These are phyloP conservation scores for Nephila pilipes DNA, from an alignment of 1,140 invertebrate genomes.

Conservation along the genomic window DNA sequence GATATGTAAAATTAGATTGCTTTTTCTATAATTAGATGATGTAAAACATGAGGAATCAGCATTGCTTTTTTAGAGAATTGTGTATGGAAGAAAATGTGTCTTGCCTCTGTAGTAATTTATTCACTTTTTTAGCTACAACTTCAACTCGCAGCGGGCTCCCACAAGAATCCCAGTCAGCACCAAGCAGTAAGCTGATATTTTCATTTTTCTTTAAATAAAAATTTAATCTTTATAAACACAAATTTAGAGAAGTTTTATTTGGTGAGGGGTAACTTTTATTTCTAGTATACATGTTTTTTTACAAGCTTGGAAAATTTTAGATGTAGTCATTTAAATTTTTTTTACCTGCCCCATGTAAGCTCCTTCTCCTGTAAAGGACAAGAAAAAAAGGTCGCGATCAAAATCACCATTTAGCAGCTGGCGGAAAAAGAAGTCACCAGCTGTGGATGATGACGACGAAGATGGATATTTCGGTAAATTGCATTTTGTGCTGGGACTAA, in stretches of 20 bases:
- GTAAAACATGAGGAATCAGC: too few relatives aligned
- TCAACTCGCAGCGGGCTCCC: constrained; percentile 56
- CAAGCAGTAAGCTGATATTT: constrained; percentile 77
- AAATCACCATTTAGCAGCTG: constrained; percentile 95
- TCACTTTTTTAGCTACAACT: constrained; percentile 63
- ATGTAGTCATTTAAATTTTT: constrained; percentile 28
- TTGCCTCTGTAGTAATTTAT: not conserved
- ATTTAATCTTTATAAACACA: not conserved
- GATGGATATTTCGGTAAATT: constrained; percentile 75
- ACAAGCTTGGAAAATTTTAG: not conserved
- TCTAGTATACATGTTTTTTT: not conserved
- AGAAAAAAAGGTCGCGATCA: constrained; percentile 86
- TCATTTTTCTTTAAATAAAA: not conserved
- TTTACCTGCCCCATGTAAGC: constrained; percentile 74
- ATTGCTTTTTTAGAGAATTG: too few relatives aligned
- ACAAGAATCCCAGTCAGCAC: constrained; percentile 78
- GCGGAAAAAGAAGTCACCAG: constrained; percentile 85
- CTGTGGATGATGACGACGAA: constrained; percentile 64
- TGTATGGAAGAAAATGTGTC: too few relatives aligned
- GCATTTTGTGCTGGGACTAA: constrained; percentile 16
- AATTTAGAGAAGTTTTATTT: not conserved
- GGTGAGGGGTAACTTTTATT: not conserved
- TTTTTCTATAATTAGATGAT: too few relatives aligned
- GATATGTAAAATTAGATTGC: too few relatives aligned
- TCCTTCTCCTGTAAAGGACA: constrained; percentile 80